Base-by-base conservation (phyloP, 2,113 vertebrate genomes). In the Platysteira castanea region DNA sequence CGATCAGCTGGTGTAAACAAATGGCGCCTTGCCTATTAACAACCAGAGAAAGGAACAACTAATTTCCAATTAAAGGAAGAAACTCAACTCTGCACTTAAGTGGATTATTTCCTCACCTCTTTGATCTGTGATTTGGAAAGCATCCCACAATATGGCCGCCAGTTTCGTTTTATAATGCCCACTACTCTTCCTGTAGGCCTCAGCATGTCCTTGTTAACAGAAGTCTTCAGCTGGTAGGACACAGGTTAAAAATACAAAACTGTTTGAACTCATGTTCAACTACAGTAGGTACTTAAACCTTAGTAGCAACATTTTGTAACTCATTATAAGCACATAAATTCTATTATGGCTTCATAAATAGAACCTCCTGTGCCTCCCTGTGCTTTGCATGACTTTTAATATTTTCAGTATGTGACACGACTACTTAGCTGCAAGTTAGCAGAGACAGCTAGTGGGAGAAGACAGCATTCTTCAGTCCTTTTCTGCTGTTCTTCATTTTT, bases 121-220 rank as follows among this genome's bases (percentile, higher is more conserved):
- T 99, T 99, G 94, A 99, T 99, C 54, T 98, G 98, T 31, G 99
- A 99, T 82, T 98, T 97, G 82, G 98, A 98, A 82, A 99, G 98
- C 99, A 99, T 99, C 83, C 99, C 99, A 95, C 99, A 99, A 89
- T 98, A 99, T 0, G 99, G 99, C 85, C 99, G 98, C 99, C 99
- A 99, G 96, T 98, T 99, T 77, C 99, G 98, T 97, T 99, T 99
- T 95, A 99, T 99, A 93, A 99, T 99, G 59, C 99, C 99, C 81
- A 99, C 98, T 2, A 99, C 97, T 97, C 95, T 98, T 33, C 99
- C 99, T 2, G 99, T 99, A 60, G 99, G 98, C 86, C 98, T 99
- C 89, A 97, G 94, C 96, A 98, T 97, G 21, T 96, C 98, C 30
- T 98, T 98, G 21, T 53, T 97, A 90, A 94, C 44, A 13, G 96